These are phyloP conservation scores for Coronaproctus castanopsis DNA, from an alignment of 2,888 invertebrate genomes.

Conservation along the genomic window DNA sequence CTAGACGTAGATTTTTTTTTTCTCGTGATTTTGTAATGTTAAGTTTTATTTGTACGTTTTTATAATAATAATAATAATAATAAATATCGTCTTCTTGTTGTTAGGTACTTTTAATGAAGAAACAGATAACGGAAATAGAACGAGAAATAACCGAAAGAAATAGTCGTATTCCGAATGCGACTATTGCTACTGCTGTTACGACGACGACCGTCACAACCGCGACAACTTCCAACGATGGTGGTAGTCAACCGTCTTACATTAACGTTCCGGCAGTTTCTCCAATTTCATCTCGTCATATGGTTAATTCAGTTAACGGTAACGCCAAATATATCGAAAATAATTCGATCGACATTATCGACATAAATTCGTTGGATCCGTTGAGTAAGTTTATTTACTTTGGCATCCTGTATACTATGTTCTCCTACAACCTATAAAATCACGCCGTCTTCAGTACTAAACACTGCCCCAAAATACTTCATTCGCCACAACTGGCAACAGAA, in stretches of 20 bases:
- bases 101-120: slow-evolving; percentile 30
- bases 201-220: neutral
- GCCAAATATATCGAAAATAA: slow-evolving; percentile 3
- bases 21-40: no score
- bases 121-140: slow-evolving; percentile 54
- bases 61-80: no score
- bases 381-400: slow-evolving; percentile 28
- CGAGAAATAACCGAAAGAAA: slow-evolving; percentile 44
- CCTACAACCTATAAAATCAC: no score
- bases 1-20: no score
- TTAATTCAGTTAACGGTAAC: neutral
- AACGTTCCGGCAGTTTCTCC: neutral
- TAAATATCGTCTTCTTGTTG: no score
- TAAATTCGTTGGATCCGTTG: slow-evolving; percentile 54
- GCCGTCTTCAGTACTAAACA: no score
- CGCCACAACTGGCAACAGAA: no score
- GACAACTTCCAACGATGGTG: neutral
- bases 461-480: no score
- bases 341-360: slow-evolving; percentile 28
- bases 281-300: neutral
- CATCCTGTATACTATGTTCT: no score
- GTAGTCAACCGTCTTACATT: neutral
- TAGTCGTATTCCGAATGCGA: slow-evolving; percentile 17
- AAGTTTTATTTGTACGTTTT: no score
- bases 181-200: neutral